Evolutionary conservation across 2,888 invertebrate genomes (phyloP), one percentile per base, ranked within the genome.

Genomic region (Hirtodrosophila trivittata): DNA sequence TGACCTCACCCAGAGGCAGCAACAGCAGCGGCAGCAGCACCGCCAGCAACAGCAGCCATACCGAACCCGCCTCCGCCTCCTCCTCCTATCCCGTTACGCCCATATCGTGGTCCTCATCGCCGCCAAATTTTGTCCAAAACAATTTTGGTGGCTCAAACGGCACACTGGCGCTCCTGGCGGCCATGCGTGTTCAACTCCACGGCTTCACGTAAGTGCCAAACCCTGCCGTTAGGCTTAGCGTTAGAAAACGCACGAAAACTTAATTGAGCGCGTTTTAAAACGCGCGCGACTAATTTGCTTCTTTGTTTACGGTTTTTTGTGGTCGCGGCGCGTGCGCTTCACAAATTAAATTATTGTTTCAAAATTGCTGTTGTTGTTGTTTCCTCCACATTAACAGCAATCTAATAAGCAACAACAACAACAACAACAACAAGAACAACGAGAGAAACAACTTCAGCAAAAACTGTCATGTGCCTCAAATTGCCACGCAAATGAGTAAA

Each of bases 401-500:
- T 55, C 71, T 57, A 75, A 77, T 64, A 63, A 59, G 73, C 67
- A 38, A 59, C 10, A 37, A 41, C 14, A 59, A 46, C 46, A 55
- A 32, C 33, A 39, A 38, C n/a, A 42, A n/a, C 32, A 56, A 30
- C 63, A 37, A 41, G 12, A 59, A 46, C 46, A 55, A 32, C 33
- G 35, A 38, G 8, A 42, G n/a, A 26, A 56, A 30, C 63, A 38
- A 14, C 10, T 30, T 3, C 18, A 51, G 42, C 54, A 32, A 28
- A 77, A 66, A 77, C 60, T 85, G 86, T 87, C 87, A 82, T 82
- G 87, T 87, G 81, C 58, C 85, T 63, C 51, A 82, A 86, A 87
- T 87, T 81, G 86, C 68, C 72, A 82, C 68, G 72, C 75, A 87
- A 86, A 82, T 82, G 75, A 63, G 82, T 66, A 66, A 81, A 82